Evolutionary conservation across 2,113 vertebrate species (phyloP), one percentile per base, ranked within the genome.

Genomic region (Oceanites oceanicus): DNA sequence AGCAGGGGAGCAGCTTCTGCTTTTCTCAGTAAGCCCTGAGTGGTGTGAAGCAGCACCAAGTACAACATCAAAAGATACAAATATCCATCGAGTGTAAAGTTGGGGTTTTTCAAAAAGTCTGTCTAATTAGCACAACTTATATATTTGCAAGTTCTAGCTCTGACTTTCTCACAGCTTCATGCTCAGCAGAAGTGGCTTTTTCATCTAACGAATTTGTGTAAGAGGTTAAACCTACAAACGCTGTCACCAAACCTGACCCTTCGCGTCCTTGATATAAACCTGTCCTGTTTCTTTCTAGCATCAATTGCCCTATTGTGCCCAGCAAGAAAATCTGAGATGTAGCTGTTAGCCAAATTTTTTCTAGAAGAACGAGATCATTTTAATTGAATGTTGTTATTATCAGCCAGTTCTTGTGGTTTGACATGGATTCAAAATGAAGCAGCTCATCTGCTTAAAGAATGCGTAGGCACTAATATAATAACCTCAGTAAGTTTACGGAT

Each of bases 341-440:
- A 92, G 74, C 79, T 92, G 10, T 56, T 68, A 58, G 80, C 84
- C 86, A 91, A 32, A 5, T 71, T 66, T 49, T n/a, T 79, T 91
- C 80, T 87, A 44, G 91, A 82, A 84, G 77, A 86, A 86, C 23
- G 0, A 87, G 92, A 68, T 97, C 49, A 17, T 94, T 92, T 92
- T 87, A 95, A 94, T 78, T 91, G 95, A 79, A 9, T 72, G 91
- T 66, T 72, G 91, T 66, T 96, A 78, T 78, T 78, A 94, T 97
- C 91, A 97, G 66, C 89, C 92, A 66, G 91, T 85, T 86, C 91
- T 86, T 90, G 96, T 88, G 97, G 91, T 90, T 97, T 97, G 95
- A 94, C 36, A 2, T 30, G 76, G 72, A 81, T 93, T 95, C 93
- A 94, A 92, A 90, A 85, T 14, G 59, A 78, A 94, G 90, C 90